Percentiles rank a stretch among this genome's conserved stretches.
These are phyloP conservation scores for Aldrovandia affinis DNA, from an alignment of 2,797 vertebrate species.

Conservation along the genomic window DNA sequence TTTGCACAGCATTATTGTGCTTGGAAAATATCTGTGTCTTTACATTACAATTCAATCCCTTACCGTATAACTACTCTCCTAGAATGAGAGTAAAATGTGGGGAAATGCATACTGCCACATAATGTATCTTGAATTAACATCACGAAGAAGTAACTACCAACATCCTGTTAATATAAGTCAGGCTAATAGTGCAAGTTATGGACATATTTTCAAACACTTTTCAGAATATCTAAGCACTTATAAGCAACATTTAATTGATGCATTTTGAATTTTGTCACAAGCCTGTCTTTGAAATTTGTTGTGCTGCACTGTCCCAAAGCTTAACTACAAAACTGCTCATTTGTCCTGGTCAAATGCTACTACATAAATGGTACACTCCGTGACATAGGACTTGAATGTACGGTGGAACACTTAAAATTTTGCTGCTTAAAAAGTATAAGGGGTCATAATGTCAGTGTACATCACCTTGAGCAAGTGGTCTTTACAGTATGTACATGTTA, in stretches of 20 bases:
- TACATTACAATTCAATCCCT: neutral
- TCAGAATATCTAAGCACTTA: no score
- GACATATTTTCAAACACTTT: no score
- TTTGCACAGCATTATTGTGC: neutral
- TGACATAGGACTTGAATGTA: neutral
- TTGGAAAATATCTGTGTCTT: neutral
- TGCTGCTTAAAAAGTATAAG: neutral
- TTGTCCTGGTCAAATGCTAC: no score
- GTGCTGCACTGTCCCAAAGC: neutral
- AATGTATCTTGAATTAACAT: neutral
- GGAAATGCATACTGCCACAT: neutral
- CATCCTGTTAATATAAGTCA: slow-evolving; percentile 2
- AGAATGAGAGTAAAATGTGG: no score
- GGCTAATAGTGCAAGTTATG: no score
- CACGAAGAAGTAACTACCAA: neutral
- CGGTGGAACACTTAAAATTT: neutral
- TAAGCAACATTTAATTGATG: neutral
- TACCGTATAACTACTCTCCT: neutral
- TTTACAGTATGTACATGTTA: neutral
- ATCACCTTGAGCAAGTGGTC: neutral
- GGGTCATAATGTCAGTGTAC: neutral
- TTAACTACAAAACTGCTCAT: no score
- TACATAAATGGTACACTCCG: no score
- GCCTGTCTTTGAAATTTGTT: neutral
- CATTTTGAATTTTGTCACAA: neutral